These are phyloP conservation scores for Tethea ocularis DNA, from an alignment of 2,888 invertebrate species.

Conservation along the genomic window DNA sequence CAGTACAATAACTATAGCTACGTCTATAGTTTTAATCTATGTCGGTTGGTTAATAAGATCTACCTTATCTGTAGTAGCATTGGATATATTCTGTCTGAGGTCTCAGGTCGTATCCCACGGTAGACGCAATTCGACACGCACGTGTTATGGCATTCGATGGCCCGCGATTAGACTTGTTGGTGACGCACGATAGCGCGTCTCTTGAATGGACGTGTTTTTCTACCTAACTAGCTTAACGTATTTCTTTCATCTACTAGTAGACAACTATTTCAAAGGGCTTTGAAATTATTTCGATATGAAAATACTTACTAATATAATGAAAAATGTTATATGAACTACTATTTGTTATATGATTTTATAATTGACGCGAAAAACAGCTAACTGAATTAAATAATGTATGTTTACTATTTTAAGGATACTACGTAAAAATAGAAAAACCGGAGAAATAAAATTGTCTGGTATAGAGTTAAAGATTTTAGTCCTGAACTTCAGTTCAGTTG, in stretches of 20 bases:
- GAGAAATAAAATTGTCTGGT: too few species aligned
- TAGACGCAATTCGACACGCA: constrained; percentile 78
- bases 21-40: background rate
- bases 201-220: constrained; percentile 77
- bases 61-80: constrained; percentile 25
- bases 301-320: background rate
- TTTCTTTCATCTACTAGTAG: constrained; percentile 12
- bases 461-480: too few species aligned
- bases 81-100: constrained; percentile 41
- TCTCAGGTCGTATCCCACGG: constrained; percentile 68
- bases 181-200: constrained; percentile 61
- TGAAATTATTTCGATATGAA: background rate
- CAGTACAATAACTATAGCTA: background rate
- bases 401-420: too few species aligned
- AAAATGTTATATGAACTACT: background rate
- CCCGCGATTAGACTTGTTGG: constrained; percentile 63
- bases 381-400: too few species aligned
- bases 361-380: too few species aligned
- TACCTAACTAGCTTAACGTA: constrained; percentile 61
- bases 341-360: too few species aligned
- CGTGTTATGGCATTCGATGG: constrained; percentile 80
- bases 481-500: too few species aligned
- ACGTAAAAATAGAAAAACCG: too few species aligned
- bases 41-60: constrained; percentile 6
- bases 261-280: background rate